Percentiles rank a stretch among this genome's conserved stretches.
Conservation (phyloP, 1,140 invertebrate genomes). For the Drosophila persimilis region DNA sequence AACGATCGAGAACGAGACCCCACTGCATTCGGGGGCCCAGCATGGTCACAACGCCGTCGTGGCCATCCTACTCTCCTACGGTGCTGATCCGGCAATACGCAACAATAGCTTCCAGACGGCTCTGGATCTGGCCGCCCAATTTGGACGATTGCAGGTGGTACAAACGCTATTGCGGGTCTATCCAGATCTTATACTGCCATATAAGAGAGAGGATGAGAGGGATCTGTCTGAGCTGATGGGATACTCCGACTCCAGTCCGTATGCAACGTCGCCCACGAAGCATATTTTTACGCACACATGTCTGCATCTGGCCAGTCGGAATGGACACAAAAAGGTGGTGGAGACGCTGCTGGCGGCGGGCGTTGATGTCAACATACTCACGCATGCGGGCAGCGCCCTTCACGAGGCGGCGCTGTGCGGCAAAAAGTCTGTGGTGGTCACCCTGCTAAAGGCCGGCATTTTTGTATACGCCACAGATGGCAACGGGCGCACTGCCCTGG, state of each 20-base stretch:
- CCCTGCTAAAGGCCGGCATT: constrained; percentile 92
- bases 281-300: constrained; percentile 92
- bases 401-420: constrained; percentile 97
- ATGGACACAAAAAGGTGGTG: constrained; percentile 94
- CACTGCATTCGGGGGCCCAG: constrained; percentile 96
- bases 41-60: constrained; percentile 96
- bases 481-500: constrained; percentile 93
- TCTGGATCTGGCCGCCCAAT: constrained; percentile 97
- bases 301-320: constrained; percentile 95
- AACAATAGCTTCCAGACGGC: constrained; percentile 96
- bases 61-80: constrained; percentile 91
- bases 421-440: constrained; percentile 94
- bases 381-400: constrained; percentile 93
- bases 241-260: constrained; percentile 30
- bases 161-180: constrained; percentile 91
- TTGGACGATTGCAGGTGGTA: constrained; percentile 92
- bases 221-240: constrained; percentile 38
- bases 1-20: constrained; percentile 96
- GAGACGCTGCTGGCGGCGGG: constrained; percentile 92
- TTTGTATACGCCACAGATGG: constrained; percentile 91
- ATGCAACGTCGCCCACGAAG: constrained; percentile 59
- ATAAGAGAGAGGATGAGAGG: constrained; percentile 72
- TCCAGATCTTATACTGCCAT: constrained; percentile 89
- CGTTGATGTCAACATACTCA: constrained; percentile 94
- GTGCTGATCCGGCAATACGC: constrained; percentile 94